Conservation (phyloP, 2,888 invertebrate genomes). For the Dusona sp. region DNA sequence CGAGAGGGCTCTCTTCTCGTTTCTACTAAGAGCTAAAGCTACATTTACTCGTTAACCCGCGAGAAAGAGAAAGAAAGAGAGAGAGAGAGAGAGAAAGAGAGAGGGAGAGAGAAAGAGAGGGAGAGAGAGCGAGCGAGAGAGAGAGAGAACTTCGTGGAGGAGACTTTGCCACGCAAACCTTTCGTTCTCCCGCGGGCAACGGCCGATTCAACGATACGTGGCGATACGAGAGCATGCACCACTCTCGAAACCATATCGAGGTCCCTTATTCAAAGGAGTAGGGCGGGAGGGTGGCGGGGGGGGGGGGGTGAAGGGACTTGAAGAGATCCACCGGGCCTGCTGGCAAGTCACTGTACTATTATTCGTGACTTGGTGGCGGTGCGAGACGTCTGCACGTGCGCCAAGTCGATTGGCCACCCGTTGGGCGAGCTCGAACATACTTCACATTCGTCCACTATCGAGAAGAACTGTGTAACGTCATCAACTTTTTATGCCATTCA, state of each 20-base stretch:
- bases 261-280: constrained; percentile 41
- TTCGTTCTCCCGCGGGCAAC: constrained; percentile 60
- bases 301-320: background rate
- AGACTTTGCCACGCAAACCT: constrained; percentile 63
- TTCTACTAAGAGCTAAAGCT: constrained; percentile 40
- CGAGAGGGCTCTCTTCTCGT: constrained; percentile 41
- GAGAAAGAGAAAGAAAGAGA: constrained; percentile 19
- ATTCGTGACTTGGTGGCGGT: constrained; percentile 68
- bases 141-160: constrained; percentile 53
- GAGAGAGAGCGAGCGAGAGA: constrained; percentile 18
- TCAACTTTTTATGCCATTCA: constrained; percentile 25
- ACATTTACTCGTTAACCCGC: constrained; percentile 64
- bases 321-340: constrained; percentile 48
- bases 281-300: no score
- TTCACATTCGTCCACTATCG: constrained; percentile 70
- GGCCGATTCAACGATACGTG: constrained; percentile 70
- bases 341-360: constrained; percentile 64
- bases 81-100: constrained; percentile 17
- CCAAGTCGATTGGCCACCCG: constrained; percentile 71
- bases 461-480: constrained; percentile 36
- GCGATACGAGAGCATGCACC: constrained; percentile 77
- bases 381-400: constrained; percentile 68
- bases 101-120: constrained; percentile 14
- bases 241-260: constrained; percentile 71
- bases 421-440: constrained; percentile 71